A percentile compares a stretch with the other conserved stretches of the same genome.
These are phyloP conservation scores for Limnephilus rhombicus DNA, from an alignment of 2,888 invertebrate species.

Conservation along the genomic window DNA sequence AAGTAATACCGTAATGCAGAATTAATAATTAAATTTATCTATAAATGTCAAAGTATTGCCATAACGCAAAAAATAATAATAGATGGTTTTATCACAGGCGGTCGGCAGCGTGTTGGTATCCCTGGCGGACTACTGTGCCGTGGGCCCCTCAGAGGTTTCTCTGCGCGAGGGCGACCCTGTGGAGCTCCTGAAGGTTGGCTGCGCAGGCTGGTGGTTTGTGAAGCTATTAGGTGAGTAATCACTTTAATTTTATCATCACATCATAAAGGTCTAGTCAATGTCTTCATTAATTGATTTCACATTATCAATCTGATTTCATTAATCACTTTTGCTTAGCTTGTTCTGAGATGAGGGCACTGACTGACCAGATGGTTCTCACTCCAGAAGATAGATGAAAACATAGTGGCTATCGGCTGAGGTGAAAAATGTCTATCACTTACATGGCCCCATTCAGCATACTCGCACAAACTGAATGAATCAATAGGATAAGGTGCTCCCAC, in stretches of 20 bases:
- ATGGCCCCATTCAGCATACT: too few relatives aligned
- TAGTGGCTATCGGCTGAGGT: too few relatives aligned
- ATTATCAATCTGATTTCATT: neutral
- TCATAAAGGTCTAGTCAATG: neutral
- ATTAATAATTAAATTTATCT: constrained; percentile 5
- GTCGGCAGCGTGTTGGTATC: constrained; percentile 91
- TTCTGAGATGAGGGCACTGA: neutral
- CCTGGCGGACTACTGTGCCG: constrained; percentile 94
- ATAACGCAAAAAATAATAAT: neutral
- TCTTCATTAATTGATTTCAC: too few relatives aligned
- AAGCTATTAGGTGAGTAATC: constrained; percentile 85
- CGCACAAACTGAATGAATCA: too few relatives aligned
- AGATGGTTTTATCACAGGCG: constrained; percentile 71
- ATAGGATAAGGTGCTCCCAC: too few relatives aligned
- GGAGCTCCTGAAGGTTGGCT: constrained; percentile 93
- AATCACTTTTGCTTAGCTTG: neutral
- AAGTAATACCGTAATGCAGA: neutral
- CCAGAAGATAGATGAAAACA: too few relatives aligned
- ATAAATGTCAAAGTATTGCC: neutral
- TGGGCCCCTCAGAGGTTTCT: constrained; percentile 93
- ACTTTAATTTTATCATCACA: neutral
- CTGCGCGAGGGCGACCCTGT: constrained; percentile 94
- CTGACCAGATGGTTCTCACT: neutral
- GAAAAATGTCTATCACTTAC: too few relatives aligned
- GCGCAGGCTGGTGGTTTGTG: constrained; percentile 98